Conservation (phyloP, 1,140 invertebrate species). For the Bombus sibiricus region DNA sequence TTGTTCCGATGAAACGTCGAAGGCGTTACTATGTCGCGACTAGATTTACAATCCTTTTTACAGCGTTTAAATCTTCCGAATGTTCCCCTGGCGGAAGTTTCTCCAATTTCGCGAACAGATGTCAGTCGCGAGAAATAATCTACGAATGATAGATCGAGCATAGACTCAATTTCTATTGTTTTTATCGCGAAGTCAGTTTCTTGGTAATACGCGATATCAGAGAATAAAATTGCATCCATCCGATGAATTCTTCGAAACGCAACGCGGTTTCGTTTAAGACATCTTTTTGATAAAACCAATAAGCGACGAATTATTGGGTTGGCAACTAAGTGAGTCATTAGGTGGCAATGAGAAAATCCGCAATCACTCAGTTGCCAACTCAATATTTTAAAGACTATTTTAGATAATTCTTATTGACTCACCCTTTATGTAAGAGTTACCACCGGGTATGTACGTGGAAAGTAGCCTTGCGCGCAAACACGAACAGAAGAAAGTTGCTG, state of each 20-base stretch:
- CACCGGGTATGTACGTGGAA: not conserved
- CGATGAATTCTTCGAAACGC: too few relatives aligned
- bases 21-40: not conserved
- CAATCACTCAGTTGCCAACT: too few relatives aligned
- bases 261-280: too few relatives aligned
- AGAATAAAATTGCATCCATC: too few relatives aligned
- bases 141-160: not conserved
- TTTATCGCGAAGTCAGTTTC: not conserved
- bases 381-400: too few relatives aligned
- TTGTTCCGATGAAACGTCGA: not conserved
- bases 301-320: too few relatives aligned
- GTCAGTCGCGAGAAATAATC: constrained; percentile 9
- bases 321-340: too few relatives aligned
- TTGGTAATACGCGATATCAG: too few relatives aligned
- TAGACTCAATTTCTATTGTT: not conserved
- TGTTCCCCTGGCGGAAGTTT: constrained; percentile 2
- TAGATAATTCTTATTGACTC: too few relatives aligned
- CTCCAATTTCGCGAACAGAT: constrained; percentile 21
- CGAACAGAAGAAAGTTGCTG: not conserved
- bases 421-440: not conserved
- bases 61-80: constrained; percentile 34
- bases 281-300: too few relatives aligned
- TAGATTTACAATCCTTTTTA: constrained; percentile 31
- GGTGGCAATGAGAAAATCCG: too few relatives aligned
- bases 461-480: not conserved